phyloP scores from a whole-genome alignment of 2,797 vertebrate genomes.

The Hoplostethus mediterraneus region DNA sequence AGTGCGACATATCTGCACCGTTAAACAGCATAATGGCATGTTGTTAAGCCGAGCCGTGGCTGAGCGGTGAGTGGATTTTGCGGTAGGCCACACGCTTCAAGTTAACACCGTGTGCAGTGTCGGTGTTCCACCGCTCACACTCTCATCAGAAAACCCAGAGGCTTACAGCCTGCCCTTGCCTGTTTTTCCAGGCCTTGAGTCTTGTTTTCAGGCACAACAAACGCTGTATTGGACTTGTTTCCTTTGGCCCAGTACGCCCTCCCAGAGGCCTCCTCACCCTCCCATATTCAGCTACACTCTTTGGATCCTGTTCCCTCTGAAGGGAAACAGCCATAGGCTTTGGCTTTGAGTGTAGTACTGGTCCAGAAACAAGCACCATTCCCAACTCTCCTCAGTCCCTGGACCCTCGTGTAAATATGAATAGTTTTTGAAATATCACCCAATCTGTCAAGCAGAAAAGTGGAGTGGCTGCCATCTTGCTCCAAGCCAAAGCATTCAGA shows the following conservation, averaged over 20 bases:
- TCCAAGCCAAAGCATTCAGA: slow-evolving; percentile 38
- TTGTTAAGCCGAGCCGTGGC: slow-evolving; percentile 60
- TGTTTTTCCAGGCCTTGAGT: slow-evolving; percentile 84
- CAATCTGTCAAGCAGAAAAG: slow-evolving; percentile 63
- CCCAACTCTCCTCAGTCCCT: slow-evolving; percentile 62
- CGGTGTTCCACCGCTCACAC: slow-evolving; percentile 68
- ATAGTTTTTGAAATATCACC: slow-evolving; percentile 70
- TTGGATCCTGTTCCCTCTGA: slow-evolving; percentile 78
- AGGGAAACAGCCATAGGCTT: slow-evolving; percentile 70
- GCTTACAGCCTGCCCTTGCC: slow-evolving; percentile 69
- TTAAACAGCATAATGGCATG: slow-evolving; percentile 51
- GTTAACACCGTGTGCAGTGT: slow-evolving; percentile 64
- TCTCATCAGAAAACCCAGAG: slow-evolving; percentile 72
- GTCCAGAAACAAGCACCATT: slow-evolving; percentile 65
- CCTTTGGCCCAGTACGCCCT: slow-evolving; percentile 79
- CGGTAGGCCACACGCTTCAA: slow-evolving; percentile 69
- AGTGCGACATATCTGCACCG: slow-evolving; percentile 46
- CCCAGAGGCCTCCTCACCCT: slow-evolving; percentile 73
- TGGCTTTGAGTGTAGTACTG: slow-evolving; percentile 50
- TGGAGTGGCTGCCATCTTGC: slow-evolving; percentile 47
- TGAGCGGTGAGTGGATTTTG: slow-evolving; percentile 69
- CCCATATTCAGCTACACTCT: slow-evolving; percentile 77
- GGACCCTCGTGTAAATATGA: slow-evolving; percentile 70
- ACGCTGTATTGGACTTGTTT: slow-evolving; percentile 83
- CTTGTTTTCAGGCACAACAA: slow-evolving; percentile 87